These are phyloP conservation scores for Lacerta viridis DNA, from an alignment of 2,797 vertebrate species.

Conservation along the genomic window DNA sequence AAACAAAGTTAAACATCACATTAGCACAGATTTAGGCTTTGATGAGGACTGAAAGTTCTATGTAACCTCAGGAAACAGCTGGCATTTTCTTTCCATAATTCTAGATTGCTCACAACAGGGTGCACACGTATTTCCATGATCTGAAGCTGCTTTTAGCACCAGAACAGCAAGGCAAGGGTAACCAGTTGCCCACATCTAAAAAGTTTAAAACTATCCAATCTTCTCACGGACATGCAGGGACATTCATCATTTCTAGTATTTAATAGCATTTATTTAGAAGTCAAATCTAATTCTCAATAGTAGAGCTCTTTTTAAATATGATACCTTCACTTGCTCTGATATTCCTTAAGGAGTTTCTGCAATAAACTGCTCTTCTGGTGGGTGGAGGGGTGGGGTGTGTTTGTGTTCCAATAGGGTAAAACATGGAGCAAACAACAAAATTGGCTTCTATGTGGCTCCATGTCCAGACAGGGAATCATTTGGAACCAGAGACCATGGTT, in stretches of 20 bases:
- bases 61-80: slow-evolving; percentile 4
- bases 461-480: neutral
- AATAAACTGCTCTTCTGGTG: neutral
- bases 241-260: neutral
- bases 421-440: neutral
- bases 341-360: neutral
- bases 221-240: neutral
- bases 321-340: neutral
- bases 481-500: neutral
- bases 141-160: neutral
- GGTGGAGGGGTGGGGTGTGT: too few species aligned
- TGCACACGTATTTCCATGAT: neutral
- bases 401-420: neutral
- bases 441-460: neutral
- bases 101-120: neutral
- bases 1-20: neutral
- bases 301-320: neutral
- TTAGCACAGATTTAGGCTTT: neutral
- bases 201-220: neutral
- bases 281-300: neutral
- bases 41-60: neutral
- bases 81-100: neutral
- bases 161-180: neutral
- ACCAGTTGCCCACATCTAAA: neutral
- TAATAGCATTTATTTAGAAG: neutral